Percentiles rank a stretch among this genome's conserved stretches.
Conservation (phyloP, 2,113 vertebrate genomes). For the Oplegnathus fasciatus region DNA sequence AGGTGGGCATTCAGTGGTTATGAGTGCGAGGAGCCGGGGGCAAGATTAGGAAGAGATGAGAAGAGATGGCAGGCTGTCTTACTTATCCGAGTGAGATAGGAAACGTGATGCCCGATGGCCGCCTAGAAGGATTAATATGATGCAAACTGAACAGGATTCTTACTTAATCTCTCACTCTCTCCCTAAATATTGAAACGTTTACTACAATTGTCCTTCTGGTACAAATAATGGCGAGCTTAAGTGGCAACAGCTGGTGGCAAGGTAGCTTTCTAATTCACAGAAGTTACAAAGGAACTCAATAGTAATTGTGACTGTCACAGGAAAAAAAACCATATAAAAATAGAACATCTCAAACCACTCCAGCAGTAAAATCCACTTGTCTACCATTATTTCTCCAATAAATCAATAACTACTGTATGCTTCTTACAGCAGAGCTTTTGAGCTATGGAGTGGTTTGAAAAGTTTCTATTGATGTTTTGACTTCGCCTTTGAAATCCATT, state of each 20-base stretch:
- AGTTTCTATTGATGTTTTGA: not conserved
- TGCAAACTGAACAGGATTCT: slow-evolving; percentile 5
- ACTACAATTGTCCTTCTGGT: not conserved
- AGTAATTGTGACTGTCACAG: not conserved
- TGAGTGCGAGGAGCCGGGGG: not conserved
- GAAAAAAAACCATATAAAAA: not conserved
- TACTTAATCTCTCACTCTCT: not conserved
- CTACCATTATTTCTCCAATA: not conserved
- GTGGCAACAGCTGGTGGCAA: not conserved
- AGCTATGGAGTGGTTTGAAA: not conserved
- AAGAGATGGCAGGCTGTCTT: not conserved
- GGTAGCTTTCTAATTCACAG: not conserved
- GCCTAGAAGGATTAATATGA: slow-evolving; percentile 12
- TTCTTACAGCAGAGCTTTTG: not conserved
- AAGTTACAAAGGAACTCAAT: not conserved
- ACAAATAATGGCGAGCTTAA: not conserved
- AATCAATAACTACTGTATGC: not conserved
- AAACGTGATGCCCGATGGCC: not conserved
- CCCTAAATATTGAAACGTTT: not conserved
- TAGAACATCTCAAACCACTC: not conserved
- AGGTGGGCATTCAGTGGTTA: slow-evolving; percentile 9
- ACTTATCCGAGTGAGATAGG: slow-evolving; percentile 19
- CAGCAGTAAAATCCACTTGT: not conserved
- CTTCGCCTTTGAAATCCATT: not conserved
- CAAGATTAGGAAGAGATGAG: slow-evolving; percentile 5